phyloP scores from a whole-genome alignment of 1,140 invertebrate genomes.

The Andrena cerasifolii region DNA sequence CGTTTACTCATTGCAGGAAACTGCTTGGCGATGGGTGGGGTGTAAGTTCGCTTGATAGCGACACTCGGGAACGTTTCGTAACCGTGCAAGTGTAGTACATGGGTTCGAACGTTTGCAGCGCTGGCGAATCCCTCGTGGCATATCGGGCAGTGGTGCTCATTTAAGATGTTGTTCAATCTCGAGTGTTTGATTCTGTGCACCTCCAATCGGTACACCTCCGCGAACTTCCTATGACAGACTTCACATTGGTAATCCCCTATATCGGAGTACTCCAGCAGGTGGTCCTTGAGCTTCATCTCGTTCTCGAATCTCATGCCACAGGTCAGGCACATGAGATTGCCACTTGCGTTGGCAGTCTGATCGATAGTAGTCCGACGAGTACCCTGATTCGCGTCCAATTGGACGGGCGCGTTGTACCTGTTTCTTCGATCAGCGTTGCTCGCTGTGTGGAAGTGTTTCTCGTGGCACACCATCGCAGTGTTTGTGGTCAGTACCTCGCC shows the following conservation, averaged over 20 bases:
- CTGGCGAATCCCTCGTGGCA: slow-evolving; percentile 53
- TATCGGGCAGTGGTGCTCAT: slow-evolving; percentile 40
- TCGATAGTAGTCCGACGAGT: background rate
- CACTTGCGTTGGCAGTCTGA: background rate
- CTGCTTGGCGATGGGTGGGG: too few relatives aligned
- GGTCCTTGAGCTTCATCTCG: slow-evolving; percentile 41
- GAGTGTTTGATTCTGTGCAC: slow-evolving; percentile 57
- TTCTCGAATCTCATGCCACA: slow-evolving; percentile 54
- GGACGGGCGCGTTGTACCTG: background rate
- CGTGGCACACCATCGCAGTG: slow-evolving; percentile 56
- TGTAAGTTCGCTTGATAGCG: too few relatives aligned
- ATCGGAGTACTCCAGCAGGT: slow-evolving; percentile 54
- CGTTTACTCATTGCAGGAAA: too few relatives aligned
- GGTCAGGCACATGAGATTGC: slow-evolving; percentile 20
- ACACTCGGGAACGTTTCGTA: slow-evolving; percentile 40
- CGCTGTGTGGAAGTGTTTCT: slow-evolving; percentile 63
- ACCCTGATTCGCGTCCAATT: background rate
- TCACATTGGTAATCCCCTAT: slow-evolving; percentile 37
- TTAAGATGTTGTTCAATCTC: background rate
- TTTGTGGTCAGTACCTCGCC: slow-evolving; percentile 53
- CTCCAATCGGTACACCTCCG: slow-evolving; percentile 21
- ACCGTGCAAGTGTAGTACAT: slow-evolving; percentile 60
- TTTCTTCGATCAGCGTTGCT: background rate
- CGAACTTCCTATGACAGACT: slow-evolving; percentile 55
- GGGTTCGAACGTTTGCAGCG: slow-evolving; percentile 12